Conservation (phyloP, 2,113 vertebrate species). For the Fulica atra region DNA sequence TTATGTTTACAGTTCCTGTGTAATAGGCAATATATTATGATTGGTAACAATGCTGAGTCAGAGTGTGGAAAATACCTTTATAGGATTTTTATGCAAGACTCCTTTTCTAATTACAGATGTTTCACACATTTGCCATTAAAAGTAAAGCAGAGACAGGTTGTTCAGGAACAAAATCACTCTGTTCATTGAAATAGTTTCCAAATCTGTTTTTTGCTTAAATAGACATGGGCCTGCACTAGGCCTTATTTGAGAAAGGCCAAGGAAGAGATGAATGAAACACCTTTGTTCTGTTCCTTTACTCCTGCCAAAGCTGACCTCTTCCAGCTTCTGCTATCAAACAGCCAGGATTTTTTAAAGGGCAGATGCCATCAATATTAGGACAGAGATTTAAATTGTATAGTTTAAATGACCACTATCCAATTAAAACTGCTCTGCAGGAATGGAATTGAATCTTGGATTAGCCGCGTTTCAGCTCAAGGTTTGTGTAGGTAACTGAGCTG, state of each 20-base stretch:
- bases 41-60: background rate
- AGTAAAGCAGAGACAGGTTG: background rate
- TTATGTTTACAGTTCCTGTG: background rate
- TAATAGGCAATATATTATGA: background rate
- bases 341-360: background rate
- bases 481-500: background rate
- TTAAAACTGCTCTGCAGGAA: background rate
- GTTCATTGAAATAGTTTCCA: background rate
- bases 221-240: background rate
- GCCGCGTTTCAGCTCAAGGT: background rate
- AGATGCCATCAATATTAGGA: background rate
- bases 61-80: background rate
- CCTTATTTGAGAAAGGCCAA: background rate
- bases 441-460: background rate
- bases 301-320: slow-evolving; percentile 5
- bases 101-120: slow-evolving; percentile 9
- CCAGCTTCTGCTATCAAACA: background rate
- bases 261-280: slow-evolving; percentile 18
- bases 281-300: background rate
- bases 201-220: background rate
- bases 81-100: background rate
- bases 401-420: background rate
- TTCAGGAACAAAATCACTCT: background rate
- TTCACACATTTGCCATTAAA: background rate
- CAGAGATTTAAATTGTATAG: background rate